Evolutionary conservation across 2,113 vertebrate genomes (phyloP), one percentile per base, ranked within the genome.

Genomic region (Sebastes fasciatus): DNA sequence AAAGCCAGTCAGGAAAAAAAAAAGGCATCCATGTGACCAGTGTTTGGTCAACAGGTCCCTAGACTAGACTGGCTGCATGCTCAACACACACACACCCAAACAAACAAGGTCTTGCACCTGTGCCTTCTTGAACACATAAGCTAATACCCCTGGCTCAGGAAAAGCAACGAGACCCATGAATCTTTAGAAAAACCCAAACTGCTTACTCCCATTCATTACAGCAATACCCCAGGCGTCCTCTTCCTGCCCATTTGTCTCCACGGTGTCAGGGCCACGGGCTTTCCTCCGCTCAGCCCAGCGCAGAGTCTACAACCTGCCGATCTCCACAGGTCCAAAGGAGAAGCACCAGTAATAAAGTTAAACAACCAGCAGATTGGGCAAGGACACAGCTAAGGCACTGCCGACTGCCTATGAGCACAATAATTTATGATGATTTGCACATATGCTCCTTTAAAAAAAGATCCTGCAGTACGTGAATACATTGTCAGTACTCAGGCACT

Each of bases 131-230:
- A 62, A 11, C 80, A 75, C 42, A 78, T 51, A 79, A 80, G 67
- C 61, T 80, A 82, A 86, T 19, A 77, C 64, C 64, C 34, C 9
- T 52, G 75, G 72, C 57, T 23, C 78, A 21, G 68, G 9, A 71
- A 69, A 60, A 74, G 17, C 9, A 62, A 76, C 26, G 13, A 82
- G 54, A 87, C 62, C 68, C 68, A 86, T 90, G 83, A 86, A 93
- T 94, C 90, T 82, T 87, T 52, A 89, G 19, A 91, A 75, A 80
- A 74, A 88, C 74, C 83, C 66, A 86, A 73, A 84, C 57, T 71
- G 58, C 85, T 89, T 74, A 81, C 74, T 61, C 77, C 69, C 86
- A 90, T 95, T 93, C 83, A 86, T 91, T 88, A 89, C 66, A 86
- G 68, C 71, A 34, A 64, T 4, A 86, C 74, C 85, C 79, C 73